A percentile compares a stretch with the other conserved stretches of the same genome.
Evolutionary conservation across 2,888 invertebrate genomes (phyloP).

Genomic region (Pharmacophagus antenor): DNA sequence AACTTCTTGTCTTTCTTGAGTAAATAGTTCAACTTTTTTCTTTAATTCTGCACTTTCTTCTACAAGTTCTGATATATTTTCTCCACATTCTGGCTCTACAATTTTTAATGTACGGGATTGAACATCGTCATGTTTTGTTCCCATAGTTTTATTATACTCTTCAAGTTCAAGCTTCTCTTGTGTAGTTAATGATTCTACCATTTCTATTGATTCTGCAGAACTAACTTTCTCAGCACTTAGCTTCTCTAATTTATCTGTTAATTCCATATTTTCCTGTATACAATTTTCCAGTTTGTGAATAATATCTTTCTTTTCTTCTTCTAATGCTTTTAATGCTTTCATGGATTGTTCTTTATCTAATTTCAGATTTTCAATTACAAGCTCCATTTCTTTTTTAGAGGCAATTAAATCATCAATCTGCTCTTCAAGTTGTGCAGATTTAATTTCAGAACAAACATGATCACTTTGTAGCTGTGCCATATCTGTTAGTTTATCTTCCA

Average conservation of each 20-base stretch:
- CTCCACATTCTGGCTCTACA: constrained; percentile 32
- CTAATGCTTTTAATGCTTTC: constrained; percentile 78
- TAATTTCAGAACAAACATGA: constrained; percentile 89
- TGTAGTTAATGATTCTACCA: constrained; percentile 85
- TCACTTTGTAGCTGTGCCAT: constrained; percentile 83
- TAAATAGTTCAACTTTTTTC: constrained; percentile 85
- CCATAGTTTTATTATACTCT: constrained; percentile 82
- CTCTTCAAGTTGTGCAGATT: constrained; percentile 89
- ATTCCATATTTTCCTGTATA: constrained; percentile 87
- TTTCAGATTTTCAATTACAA: constrained; percentile 72
- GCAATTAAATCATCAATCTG: constrained; percentile 82
- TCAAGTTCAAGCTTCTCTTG: constrained; percentile 86
- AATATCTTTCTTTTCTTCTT: constrained; percentile 82
- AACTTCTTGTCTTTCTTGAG: constrained; percentile 85
- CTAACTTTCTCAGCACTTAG: constrained; percentile 86
- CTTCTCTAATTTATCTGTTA: constrained; percentile 87
- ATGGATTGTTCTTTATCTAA: constrained; percentile 78
- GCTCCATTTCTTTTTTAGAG: constrained; percentile 71
- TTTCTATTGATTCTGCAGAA: constrained; percentile 88
- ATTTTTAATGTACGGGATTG: constrained; percentile 44
- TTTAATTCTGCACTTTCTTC: constrained; percentile 84
- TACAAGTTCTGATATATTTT: constrained; percentile 68
- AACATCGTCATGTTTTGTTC: constrained; percentile 18
- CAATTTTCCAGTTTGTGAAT: constrained; percentile 83
- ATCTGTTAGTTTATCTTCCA: constrained; percentile 82